These are phyloP conservation scores for Griposia aprilina DNA, from an alignment of 2,888 invertebrate species.

Conservation along the genomic window DNA sequence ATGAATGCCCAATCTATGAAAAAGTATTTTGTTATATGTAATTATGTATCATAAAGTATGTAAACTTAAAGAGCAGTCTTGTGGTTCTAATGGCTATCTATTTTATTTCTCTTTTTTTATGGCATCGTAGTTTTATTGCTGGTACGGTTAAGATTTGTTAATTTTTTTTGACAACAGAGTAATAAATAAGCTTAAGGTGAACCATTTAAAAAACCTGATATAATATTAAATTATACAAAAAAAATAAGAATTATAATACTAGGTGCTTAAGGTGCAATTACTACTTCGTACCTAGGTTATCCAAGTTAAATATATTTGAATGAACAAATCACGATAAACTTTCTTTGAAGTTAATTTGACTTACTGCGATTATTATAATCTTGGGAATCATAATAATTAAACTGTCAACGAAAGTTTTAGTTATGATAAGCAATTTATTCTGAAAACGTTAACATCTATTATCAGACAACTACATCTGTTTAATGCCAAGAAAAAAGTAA, in stretches of 20 bases:
- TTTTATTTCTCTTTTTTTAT: conserved; percentile 52
- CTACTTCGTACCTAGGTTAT: not conserved
- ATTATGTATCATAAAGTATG: conserved; percentile 45
- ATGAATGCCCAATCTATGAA: conserved; percentile 31
- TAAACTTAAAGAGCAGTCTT: conserved; percentile 50
- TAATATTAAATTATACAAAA: not conserved
- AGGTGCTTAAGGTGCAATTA: not conserved
- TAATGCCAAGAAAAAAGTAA: conserved; percentile 1
- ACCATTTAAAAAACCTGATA: not conserved
- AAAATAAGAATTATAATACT: not conserved
- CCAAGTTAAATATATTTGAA: not conserved
- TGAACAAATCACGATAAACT: not conserved
- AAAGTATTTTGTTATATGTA: too few relatives aligned
- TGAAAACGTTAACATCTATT: not conserved
- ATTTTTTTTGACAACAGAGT: conserved; percentile 23
- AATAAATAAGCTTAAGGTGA: conserved; percentile 15
- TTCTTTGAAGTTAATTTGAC: not conserved
- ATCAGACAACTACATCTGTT: not conserved
- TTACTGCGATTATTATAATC: not conserved
- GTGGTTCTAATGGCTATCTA: conserved; percentile 70
- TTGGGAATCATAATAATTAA: conserved; percentile 19
- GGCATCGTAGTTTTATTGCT: conserved; percentile 43
- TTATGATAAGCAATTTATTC: not conserved
- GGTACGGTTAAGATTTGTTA: conserved; percentile 2
- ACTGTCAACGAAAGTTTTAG: conserved; percentile 1